Evolutionary conservation across 2,113 vertebrate species (phyloP).

Genomic region (Synchiropus splendidus): DNA sequence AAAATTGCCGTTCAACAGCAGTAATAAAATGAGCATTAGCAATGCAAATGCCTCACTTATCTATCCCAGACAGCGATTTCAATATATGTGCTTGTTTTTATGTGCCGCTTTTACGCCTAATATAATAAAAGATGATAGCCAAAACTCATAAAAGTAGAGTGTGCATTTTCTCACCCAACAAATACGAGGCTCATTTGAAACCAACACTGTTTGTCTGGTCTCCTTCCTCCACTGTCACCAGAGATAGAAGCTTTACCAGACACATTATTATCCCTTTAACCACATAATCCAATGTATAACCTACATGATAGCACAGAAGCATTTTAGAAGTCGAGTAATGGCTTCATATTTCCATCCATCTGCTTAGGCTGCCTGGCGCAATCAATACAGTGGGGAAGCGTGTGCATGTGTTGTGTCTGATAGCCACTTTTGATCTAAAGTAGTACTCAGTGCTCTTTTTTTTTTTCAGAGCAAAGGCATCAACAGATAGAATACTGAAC

Average conservation of each 20-base stretch:
- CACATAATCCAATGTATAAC: constrained; percentile 44
- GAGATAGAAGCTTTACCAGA: constrained; percentile 49
- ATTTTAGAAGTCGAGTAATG: constrained; percentile 11
- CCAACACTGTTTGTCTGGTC: constrained; percentile 30
- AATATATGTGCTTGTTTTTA: no score
- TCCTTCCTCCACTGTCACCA: constrained; percentile 38
- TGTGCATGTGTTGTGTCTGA: constrained; percentile 10
- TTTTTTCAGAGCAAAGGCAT: no score
- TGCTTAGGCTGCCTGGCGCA: constrained; percentile 9
- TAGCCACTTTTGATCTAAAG: constrained; percentile 3
- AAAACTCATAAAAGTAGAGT: no score
- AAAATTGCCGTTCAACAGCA: no score
- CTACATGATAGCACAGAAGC: constrained; percentile 27
- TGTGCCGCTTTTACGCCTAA: no score
- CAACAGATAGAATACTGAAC: no score
- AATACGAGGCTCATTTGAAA: background rate
- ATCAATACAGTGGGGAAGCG: constrained; percentile 31
- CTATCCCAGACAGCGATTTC: no score
- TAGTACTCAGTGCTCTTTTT: no score
- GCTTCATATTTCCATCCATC: constrained; percentile 39
- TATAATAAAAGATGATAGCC: no score
- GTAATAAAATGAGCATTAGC: no score
- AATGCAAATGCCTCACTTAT: no score
- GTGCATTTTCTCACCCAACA: no score
- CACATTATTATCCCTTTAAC: constrained; percentile 55